Conservation (phyloP, 2,888 invertebrate species). For the Chaetoderma sp. region DNA sequence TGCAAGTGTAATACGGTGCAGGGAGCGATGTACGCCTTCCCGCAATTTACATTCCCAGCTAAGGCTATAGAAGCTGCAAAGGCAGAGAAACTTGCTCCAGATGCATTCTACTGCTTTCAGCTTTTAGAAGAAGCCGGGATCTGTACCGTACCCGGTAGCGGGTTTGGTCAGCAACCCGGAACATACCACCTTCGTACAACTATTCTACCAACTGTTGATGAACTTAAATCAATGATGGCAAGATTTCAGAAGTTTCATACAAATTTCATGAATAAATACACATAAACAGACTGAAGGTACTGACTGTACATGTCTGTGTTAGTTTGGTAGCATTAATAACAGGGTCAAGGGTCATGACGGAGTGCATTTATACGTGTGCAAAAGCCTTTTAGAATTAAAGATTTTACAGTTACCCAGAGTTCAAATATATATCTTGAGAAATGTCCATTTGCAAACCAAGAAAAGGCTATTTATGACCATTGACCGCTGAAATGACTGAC, state of each 20-base stretch:
- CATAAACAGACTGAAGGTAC: too few relatives aligned
- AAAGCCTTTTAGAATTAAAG: too few relatives aligned
- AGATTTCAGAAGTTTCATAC: conserved; percentile 86
- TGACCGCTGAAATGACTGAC: too few relatives aligned
- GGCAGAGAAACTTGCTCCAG: conserved; percentile 76
- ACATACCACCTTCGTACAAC: conserved; percentile 97
- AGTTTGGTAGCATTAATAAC: too few relatives aligned
- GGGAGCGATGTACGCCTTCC: conserved; percentile 99
- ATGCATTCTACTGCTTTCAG: conserved; percentile 92
- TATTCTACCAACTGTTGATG: conserved; percentile 89
- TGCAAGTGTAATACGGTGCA: conserved; percentile 85
- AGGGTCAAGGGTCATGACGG: too few relatives aligned
- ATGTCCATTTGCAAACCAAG: too few relatives aligned
- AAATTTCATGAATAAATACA: conserved; percentile 80
- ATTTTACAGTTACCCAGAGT: too few relatives aligned
- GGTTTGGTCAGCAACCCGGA: conserved; percentile 93
- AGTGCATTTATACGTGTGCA: too few relatives aligned
- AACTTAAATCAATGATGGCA: conserved; percentile 84
- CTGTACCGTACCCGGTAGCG: conserved; percentile 89
- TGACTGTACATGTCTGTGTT: too few relatives aligned
- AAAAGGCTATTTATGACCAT: too few relatives aligned
- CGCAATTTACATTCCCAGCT: conserved; percentile 82
- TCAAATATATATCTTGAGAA: too few relatives aligned
- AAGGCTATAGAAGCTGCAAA: conserved; percentile 89
- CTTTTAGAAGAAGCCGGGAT: conserved; percentile 90